Conservation (phyloP, 2,888 invertebrate genomes). For the Acrobasis consociella region DNA sequence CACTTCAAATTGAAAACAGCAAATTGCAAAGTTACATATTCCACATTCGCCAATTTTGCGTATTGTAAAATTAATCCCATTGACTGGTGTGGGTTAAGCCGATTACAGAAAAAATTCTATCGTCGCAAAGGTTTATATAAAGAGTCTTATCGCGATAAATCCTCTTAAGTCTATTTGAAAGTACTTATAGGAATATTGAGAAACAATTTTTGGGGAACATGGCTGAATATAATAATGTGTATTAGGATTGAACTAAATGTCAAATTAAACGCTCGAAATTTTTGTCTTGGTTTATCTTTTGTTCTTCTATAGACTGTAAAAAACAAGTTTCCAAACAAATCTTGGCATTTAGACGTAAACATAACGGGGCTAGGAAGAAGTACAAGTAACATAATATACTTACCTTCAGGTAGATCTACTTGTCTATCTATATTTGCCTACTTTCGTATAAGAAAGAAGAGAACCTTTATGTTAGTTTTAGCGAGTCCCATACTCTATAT, state of each 20-base stretch:
- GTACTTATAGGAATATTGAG: constrained; percentile 7
- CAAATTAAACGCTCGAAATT: not conserved
- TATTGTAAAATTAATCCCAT: constrained; percentile 31
- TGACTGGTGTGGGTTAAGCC: constrained; percentile 27
- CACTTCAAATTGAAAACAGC: too few species aligned
- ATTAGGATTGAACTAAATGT: not conserved
- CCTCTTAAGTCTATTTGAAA: constrained; percentile 22
- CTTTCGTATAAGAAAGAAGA: too few species aligned
- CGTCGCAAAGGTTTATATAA: constrained; percentile 15
- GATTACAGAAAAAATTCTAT: constrained; percentile 27
- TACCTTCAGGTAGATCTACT: too few species aligned
- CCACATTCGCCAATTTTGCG: not conserved
- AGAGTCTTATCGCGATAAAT: constrained; percentile 17
- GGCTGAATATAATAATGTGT: constrained; percentile 5
- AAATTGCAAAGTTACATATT: not conserved
- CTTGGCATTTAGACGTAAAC: too few species aligned
- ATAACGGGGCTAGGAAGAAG: too few species aligned
- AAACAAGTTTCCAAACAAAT: too few species aligned
- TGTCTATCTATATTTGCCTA: too few species aligned
- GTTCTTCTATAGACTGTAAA: too few species aligned
- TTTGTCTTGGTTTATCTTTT: not conserved
- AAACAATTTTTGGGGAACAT: constrained; percentile 24
- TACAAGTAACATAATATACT: too few species aligned
- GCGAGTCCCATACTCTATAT: too few species aligned
- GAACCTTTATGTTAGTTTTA: too few species aligned